These are phyloP conservation scores for Lepidocolaptes lacrymiger DNA, from an alignment of 2,797 vertebrate genomes.

Conservation along the genomic window DNA sequence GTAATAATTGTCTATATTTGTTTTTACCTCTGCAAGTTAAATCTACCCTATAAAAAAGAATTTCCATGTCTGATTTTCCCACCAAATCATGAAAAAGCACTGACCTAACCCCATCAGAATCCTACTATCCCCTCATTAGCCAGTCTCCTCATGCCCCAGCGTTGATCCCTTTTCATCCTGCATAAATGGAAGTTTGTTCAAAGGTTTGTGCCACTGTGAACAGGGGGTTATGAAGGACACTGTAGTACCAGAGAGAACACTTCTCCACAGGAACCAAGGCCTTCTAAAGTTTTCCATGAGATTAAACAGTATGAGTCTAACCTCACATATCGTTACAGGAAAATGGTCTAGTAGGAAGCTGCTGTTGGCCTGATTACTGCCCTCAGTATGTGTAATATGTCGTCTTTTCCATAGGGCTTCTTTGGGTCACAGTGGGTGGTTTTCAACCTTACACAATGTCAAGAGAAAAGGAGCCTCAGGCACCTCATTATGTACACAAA, in stretches of 20 bases:
- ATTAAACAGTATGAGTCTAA: not conserved
- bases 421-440: not conserved
- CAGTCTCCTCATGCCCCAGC: accelerated
- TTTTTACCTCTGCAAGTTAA: not conserved
- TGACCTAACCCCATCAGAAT: not conserved
- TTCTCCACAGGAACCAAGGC: not conserved
- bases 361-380: not conserved
- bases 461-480: not conserved
- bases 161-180: not conserved
- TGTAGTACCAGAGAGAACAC: not conserved
- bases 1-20: not conserved
- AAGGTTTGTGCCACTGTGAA: not conserved
- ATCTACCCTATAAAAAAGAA: not conserved
- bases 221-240: not conserved
- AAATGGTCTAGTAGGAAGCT: not conserved
- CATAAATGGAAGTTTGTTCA: not conserved
- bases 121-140: not conserved
- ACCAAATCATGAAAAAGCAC: not conserved
- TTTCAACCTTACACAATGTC: not conserved
- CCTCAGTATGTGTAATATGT: not conserved
- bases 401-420: not conserved
- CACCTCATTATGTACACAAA: not conserved
- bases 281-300: not conserved
- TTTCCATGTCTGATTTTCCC: not conserved
- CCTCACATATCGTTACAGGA: not conserved